Evolutionary conservation across 2,113 vertebrate species (phyloP).

Genomic region (Fulmarus glacialis): DNA sequence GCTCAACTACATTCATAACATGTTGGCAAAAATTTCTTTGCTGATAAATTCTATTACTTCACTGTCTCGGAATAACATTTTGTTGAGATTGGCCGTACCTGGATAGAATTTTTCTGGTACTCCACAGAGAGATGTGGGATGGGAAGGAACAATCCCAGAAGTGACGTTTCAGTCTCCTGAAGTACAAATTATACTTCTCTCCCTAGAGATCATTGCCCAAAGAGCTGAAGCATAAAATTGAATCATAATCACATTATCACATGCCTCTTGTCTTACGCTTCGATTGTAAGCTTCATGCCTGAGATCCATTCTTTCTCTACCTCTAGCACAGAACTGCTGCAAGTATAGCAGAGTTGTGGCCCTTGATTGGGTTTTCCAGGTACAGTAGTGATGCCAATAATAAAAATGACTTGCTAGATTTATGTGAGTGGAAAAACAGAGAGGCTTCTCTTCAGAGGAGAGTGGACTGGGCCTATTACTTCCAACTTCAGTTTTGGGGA

Average conservation of each 20-base stretch:
- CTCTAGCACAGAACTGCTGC: not conserved
- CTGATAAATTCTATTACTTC: not conserved
- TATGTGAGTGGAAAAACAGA: not conserved
- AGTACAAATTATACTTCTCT: not conserved
- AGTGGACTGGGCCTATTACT: not conserved
- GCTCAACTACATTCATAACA: conserved; percentile 1
- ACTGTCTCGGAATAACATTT: not conserved
- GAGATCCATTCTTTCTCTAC: not conserved
- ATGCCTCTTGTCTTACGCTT: not conserved
- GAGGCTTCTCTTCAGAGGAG: not conserved
- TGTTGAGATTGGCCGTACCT: not conserved
- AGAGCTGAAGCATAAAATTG: not conserved
- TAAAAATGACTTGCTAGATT: not conserved
- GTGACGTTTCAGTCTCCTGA: not conserved
- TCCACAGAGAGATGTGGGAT: not conserved
- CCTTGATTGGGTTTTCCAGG: not conserved
- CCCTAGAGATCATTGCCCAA: not conserved
- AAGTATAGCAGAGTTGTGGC: not conserved
- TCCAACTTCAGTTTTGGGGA: not conserved
- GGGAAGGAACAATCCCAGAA: not conserved
- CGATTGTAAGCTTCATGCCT: not conserved
- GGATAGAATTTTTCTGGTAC: not conserved
- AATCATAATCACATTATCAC: not conserved
- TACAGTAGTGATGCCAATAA: not conserved
- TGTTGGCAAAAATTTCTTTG: not conserved